Conservation (phyloP, 1,140 invertebrate species). For the Trichoplusia ni region DNA sequence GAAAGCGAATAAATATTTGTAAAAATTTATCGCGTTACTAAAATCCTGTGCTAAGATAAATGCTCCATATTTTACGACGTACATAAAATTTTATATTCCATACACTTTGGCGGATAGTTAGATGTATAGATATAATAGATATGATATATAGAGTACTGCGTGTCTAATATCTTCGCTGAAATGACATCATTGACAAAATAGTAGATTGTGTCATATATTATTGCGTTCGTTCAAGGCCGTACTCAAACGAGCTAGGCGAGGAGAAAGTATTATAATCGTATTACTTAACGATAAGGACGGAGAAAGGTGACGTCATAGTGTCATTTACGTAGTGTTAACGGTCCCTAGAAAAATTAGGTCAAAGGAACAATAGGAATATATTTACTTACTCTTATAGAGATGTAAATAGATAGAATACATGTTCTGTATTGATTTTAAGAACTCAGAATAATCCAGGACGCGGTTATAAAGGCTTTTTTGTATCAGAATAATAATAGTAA, state of each 20-base stretch:
- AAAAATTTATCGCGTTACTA: not conserved
- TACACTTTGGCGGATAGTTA: not conserved
- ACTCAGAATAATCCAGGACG: too few species aligned
- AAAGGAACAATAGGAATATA: too few species aligned
- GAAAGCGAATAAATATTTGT: not conserved
- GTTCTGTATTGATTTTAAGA: too few species aligned
- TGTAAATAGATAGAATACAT: too few species aligned
- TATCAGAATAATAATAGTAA: too few species aligned
- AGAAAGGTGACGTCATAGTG: not conserved
- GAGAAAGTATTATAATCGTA: conserved; percentile 13
- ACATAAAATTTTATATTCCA: not conserved
- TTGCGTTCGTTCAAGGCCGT: conserved; percentile 32
- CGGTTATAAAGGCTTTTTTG: too few species aligned
- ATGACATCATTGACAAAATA: conserved; percentile 45
- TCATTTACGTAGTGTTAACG: not conserved
- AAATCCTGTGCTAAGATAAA: conserved; percentile 1
- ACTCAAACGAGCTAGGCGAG: not conserved
- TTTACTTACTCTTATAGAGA: too few species aligned
- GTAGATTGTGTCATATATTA: conserved; percentile 43
- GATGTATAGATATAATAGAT: not conserved
- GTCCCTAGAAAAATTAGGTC: not conserved
- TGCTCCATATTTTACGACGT: not conserved
- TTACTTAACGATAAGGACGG: not conserved
- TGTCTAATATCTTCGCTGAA: conserved; percentile 15
- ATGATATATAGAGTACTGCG: too few species aligned